phyloP scores from a whole-genome alignment of 2,797 vertebrate genomes.

The Thunnus albacares region DNA sequence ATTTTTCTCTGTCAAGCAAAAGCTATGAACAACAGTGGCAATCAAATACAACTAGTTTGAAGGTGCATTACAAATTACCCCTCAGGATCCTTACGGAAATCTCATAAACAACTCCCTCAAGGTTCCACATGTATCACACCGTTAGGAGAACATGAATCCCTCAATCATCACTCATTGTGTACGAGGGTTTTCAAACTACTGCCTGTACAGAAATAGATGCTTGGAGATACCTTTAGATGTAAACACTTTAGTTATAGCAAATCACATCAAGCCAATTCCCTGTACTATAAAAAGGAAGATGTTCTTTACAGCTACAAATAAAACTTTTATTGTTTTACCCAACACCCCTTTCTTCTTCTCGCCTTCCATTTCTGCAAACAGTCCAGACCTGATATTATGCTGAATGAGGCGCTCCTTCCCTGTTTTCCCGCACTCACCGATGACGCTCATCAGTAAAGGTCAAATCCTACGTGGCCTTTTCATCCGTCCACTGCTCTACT shows the following conservation, averaged over 20 bases:
- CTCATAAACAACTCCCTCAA: constrained; percentile 19
- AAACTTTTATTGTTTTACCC: background rate
- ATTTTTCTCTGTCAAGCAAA: constrained; percentile 22
- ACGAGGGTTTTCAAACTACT: constrained; percentile 7
- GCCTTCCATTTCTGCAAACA: constrained; percentile 29
- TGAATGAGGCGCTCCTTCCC: constrained; percentile 30
- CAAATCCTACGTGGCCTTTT: constrained; percentile 72
- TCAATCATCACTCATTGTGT: constrained; percentile 31
- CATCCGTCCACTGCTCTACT: constrained; percentile 57
- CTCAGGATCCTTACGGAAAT: background rate
- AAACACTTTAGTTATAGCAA: constrained; percentile 23
- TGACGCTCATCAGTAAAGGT: constrained; percentile 69
- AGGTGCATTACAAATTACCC: constrained; percentile 31
- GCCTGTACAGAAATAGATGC: constrained; percentile 4
- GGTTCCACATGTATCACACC: constrained; percentile 3
- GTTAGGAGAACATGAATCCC: constrained; percentile 20
- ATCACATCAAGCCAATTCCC: constrained; percentile 10
- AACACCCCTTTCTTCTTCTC: background rate
- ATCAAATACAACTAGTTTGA: constrained; percentile 39
- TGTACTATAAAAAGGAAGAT: background rate
- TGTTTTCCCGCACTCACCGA: background rate
- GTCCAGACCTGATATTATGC: constrained; percentile 10
- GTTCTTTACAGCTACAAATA: background rate
- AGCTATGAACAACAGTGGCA: constrained; percentile 11
- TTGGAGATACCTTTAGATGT: constrained; percentile 10